Conservation (phyloP, 1,140 invertebrate species). For the Gryllus bimaculatus region DNA sequence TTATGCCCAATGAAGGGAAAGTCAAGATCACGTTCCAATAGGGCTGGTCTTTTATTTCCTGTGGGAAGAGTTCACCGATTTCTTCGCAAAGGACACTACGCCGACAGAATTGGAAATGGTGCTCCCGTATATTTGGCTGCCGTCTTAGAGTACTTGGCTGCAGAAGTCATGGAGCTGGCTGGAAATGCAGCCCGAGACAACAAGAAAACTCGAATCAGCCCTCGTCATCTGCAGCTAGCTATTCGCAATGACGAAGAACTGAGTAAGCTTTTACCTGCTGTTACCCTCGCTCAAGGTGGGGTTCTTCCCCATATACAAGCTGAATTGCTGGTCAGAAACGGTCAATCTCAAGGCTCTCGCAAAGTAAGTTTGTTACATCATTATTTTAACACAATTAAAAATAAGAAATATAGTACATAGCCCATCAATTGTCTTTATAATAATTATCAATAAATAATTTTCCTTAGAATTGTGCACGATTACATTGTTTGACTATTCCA, state of each 20-base stretch:
- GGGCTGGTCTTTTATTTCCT: slow-evolving; percentile 60
- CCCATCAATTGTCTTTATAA: too few relatives aligned
- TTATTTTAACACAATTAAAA: too few relatives aligned
- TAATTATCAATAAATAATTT: too few relatives aligned
- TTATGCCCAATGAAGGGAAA: slow-evolving; percentile 37
- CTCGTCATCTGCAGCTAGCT: slow-evolving; percentile 65
- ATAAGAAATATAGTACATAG: too few relatives aligned
- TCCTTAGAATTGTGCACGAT: too few relatives aligned
- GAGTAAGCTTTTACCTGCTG: slow-evolving; percentile 63
- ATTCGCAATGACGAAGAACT: slow-evolving; percentile 74
- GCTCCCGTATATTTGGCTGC: slow-evolving; percentile 57
- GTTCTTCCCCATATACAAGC: slow-evolving; percentile 71
- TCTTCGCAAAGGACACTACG: slow-evolving; percentile 52
- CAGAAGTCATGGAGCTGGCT: slow-evolving; percentile 48
- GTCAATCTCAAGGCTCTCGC: slow-evolving; percentile 20
- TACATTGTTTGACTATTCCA: too few relatives aligned
- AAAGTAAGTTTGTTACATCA: too few relatives aligned
- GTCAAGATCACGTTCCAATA: slow-evolving; percentile 45
- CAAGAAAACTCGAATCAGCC: slow-evolving; percentile 52
- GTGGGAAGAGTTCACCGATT: slow-evolving; percentile 50
- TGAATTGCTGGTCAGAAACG: slow-evolving; percentile 61
- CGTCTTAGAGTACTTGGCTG: slow-evolving; percentile 45
- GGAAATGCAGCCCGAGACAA: slow-evolving; percentile 43
- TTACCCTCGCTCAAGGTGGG: slow-evolving; percentile 75
- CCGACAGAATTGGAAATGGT: slow-evolving; percentile 49